Percentiles rank a stretch among this genome's conserved stretches.
phyloP scores from a whole-genome alignment of 2,797 vertebrate genomes.

The Coracias cyanogaster region DNA sequence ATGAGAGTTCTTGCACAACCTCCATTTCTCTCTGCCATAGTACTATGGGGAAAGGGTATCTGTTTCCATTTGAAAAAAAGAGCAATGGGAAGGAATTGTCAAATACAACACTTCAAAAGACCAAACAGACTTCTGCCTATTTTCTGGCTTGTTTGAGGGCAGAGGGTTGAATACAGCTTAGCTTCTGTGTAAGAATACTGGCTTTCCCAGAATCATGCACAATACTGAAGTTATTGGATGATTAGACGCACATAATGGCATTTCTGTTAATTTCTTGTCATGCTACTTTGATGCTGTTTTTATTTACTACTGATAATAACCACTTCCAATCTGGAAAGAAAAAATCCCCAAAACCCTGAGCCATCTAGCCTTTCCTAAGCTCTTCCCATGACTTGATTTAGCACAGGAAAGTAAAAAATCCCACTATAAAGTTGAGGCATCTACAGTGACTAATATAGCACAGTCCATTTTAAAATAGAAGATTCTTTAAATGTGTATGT shows the following conservation, averaged over 20 bases:
- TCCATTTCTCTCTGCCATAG: background rate
- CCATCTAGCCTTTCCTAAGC: background rate
- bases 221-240: background rate
- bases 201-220: background rate
- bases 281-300: background rate
- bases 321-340: background rate
- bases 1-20: background rate
- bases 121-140: background rate
- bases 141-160: background rate
- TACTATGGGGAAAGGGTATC: background rate
- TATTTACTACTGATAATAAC: background rate
- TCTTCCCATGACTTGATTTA: background rate
- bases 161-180: background rate
- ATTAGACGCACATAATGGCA: rapidly evolving
- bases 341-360: background rate
- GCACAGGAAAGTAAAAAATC: background rate
- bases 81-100: background rate
- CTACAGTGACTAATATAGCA: background rate
- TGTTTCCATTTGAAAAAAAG: background rate
- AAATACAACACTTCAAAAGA: background rate
- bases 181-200: background rate
- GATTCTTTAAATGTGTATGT: background rate
- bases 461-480: background rate
- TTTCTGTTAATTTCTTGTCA: background rate
- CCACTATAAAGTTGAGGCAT: background rate